These are phyloP conservation scores for Leiothrix lutea DNA, from an alignment of 2,113 vertebrate genomes.

Conservation along the genomic window DNA sequence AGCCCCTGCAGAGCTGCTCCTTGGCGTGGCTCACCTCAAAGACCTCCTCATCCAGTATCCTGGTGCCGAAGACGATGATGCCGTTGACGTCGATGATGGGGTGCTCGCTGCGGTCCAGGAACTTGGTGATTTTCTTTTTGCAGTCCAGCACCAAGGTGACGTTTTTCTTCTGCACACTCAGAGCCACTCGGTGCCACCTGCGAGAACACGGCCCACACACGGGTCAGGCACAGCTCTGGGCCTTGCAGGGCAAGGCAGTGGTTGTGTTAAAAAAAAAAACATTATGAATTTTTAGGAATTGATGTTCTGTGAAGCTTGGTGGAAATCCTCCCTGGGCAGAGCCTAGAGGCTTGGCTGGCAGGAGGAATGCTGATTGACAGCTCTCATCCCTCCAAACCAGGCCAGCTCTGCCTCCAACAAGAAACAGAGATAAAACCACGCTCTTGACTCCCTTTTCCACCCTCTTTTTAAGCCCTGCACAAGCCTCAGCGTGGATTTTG, in stretches of 20 bases:
- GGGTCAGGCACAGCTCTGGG: background rate
- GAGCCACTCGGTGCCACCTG: constrained; percentile 95
- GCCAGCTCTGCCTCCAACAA: background rate
- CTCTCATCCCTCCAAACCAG: background rate
- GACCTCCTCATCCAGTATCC: constrained; percentile 96
- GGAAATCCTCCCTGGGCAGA: background rate
- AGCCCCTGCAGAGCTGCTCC: background rate
- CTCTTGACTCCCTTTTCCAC: background rate
- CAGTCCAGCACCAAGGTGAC: constrained; percentile 95
- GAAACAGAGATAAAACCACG: background rate
- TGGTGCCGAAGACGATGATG: constrained; percentile 95
- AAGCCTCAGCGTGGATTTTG: background rate
- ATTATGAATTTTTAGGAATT: accelerated
- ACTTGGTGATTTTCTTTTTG: constrained; percentile 88
- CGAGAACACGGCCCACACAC: background rate
- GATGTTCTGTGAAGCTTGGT: background rate
- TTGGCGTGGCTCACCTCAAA: constrained; percentile 84
- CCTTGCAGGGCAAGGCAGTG: background rate
- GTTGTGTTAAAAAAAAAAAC: background rate
- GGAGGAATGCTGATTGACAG: background rate
- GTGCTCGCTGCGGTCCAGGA: constrained; percentile 82
- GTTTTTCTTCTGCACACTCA: constrained; percentile 92
- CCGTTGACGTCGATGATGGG: constrained; percentile 92
- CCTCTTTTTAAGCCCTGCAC: background rate
- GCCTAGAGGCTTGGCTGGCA: background rate